These are phyloP conservation scores for Anomalospiza imberbis DNA, from an alignment of 2,797 vertebrate species.

Conservation along the genomic window DNA sequence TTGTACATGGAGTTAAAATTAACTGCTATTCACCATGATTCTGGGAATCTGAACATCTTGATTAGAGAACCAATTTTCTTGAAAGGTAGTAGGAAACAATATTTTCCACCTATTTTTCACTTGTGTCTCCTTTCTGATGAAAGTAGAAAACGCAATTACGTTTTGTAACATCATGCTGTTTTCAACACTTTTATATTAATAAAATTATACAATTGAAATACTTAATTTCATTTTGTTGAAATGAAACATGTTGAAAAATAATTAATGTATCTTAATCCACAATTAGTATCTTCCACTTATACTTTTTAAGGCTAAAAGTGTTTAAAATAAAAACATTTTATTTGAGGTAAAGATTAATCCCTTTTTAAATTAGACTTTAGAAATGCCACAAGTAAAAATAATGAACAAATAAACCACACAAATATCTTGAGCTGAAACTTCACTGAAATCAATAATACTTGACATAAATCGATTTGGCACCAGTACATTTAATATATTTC, in stretches of 20 bases:
- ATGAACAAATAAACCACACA: not conserved
- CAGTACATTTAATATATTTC: not conserved
- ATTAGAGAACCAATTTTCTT: not conserved
- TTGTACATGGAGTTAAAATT: not conserved
- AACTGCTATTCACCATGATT: not conserved
- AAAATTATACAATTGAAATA: not conserved
- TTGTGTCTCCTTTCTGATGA: not conserved
- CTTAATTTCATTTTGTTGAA: not conserved
- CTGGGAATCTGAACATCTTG: not conserved
- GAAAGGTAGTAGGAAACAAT: not conserved
- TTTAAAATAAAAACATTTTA: not conserved
- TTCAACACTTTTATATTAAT: not conserved
- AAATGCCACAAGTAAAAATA: not conserved
- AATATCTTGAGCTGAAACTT: not conserved
- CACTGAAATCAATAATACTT: not conserved
- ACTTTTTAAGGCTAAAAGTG: not conserved
- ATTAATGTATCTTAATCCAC: not conserved
- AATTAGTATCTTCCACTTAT: not conserved
- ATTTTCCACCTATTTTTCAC: not conserved
- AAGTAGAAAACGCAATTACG: not conserved
- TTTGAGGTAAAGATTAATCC: not conserved
- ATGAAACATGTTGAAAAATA: not conserved
- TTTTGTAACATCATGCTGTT: not conserved
- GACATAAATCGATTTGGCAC: not conserved
- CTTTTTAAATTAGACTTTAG: not conserved